A percentile compares a stretch with the other conserved stretches of the same genome.
These are phyloP conservation scores for Semotilus atromaculatus DNA, from an alignment of 2,797 vertebrate genomes.

Conservation along the genomic window DNA sequence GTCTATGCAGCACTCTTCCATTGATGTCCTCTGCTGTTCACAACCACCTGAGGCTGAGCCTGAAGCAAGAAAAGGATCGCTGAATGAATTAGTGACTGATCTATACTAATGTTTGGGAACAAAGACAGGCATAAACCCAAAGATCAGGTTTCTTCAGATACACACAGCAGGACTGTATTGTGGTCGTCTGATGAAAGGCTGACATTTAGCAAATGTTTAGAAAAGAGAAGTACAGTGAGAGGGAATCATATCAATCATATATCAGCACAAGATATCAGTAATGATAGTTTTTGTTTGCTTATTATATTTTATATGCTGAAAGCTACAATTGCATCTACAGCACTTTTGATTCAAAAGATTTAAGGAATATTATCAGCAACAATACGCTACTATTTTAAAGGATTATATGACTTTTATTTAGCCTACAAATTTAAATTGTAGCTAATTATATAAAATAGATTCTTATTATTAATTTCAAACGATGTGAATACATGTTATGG, in stretches of 20 bases:
- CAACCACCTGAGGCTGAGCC: conserved; percentile 19
- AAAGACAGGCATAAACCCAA: conserved; percentile 39
- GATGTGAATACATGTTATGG: background rate
- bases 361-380: background rate
- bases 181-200: background rate
- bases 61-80: conserved; percentile 13
- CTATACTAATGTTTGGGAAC: conserved; percentile 37
- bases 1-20: conserved; percentile 37
- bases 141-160: conserved; percentile 44
- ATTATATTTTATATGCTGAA: conserved; percentile 5
- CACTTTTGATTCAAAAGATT: conserved; percentile 16
- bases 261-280: conserved; percentile 22
- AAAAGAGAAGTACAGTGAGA: background rate
- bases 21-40: conserved; percentile 27
- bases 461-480: background rate
- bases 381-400: background rate
- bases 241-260: conserved; percentile 25
- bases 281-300: background rate
- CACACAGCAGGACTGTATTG: conserved; percentile 9
- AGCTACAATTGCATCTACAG: background rate
- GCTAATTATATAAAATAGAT: conserved; percentile 7
- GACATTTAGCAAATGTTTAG: conserved; percentile 31
- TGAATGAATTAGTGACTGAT: conserved; percentile 42
- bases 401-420: background rate
- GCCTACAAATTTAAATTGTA: background rate